Conservation (phyloP, 2,888 invertebrate species). For the Parnassius orleans region DNA sequence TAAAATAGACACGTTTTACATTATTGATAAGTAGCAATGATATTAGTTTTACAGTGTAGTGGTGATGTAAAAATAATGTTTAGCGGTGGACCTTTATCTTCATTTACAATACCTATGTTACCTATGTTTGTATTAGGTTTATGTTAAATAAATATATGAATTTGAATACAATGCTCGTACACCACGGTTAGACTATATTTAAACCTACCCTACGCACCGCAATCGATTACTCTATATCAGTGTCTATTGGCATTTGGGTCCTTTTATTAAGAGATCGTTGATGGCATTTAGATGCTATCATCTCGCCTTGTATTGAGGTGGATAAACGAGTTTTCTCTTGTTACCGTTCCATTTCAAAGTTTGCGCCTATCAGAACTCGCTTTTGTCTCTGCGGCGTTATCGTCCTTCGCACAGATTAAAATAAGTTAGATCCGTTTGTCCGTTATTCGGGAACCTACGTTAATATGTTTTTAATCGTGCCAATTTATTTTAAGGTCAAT, state of each 20-base stretch:
- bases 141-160: constrained; percentile 29
- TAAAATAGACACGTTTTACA: no score
- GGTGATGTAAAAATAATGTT: no score
- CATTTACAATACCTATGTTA: no score
- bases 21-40: no score
- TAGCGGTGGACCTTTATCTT: no score
- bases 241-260: constrained; percentile 57
- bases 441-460: background rate
- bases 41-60: no score
- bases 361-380: constrained; percentile 38
- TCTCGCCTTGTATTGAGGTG: constrained; percentile 66
- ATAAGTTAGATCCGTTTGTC: constrained; percentile 28
- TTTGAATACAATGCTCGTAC: no score
- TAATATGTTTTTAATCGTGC: background rate
- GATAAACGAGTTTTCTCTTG: constrained; percentile 63
- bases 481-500: background rate
- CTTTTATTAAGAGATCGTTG: constrained; percentile 67
- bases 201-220: constrained; percentile 11
- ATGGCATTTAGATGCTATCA: constrained; percentile 69
- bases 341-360: constrained; percentile 47
- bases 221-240: constrained; percentile 33
- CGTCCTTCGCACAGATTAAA: constrained; percentile 27
- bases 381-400: constrained; percentile 32
- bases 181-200: no score
- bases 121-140: no score